phyloP scores from a whole-genome alignment of 2,797 vertebrate species.

The Avahi laniger region DNA sequence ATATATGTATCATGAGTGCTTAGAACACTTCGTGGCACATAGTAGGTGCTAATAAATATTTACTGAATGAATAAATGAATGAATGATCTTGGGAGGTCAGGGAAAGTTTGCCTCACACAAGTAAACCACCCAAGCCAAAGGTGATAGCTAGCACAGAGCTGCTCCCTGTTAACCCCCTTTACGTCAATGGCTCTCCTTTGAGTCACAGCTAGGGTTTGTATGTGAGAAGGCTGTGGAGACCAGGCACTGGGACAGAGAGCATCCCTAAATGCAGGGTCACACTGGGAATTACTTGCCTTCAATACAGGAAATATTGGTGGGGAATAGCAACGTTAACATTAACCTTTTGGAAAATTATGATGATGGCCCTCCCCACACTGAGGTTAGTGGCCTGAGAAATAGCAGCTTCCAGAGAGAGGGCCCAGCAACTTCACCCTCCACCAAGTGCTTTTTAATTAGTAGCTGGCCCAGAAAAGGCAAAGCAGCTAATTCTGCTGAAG shows the following conservation, averaged over 20 bases:
- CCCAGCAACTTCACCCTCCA: not conserved
- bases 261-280: not conserved
- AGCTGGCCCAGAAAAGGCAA: conserved; percentile 35
- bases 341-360: not conserved
- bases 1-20: not conserved
- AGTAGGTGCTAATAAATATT: not conserved
- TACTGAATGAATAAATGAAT: not conserved
- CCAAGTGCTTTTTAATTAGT: conserved; percentile 53
- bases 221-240: not conserved
- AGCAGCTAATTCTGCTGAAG: conserved; percentile 41
- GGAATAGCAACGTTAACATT: not conserved
- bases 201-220: not conserved
- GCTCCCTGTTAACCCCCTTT: not conserved
- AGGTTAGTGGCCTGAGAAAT: not conserved
- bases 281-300: not conserved
- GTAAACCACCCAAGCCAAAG: not conserved
- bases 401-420: not conserved
- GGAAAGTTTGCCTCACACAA: not conserved
- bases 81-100: not conserved
- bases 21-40: not conserved
- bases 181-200: not conserved
- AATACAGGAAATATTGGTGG: not conserved
- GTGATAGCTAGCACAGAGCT: not conserved
- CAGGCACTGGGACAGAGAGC: not conserved
- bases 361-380: not conserved